Evolutionary conservation across 2,113 vertebrate genomes (phyloP).

Genomic region (Desmodus rotundus): DNA sequence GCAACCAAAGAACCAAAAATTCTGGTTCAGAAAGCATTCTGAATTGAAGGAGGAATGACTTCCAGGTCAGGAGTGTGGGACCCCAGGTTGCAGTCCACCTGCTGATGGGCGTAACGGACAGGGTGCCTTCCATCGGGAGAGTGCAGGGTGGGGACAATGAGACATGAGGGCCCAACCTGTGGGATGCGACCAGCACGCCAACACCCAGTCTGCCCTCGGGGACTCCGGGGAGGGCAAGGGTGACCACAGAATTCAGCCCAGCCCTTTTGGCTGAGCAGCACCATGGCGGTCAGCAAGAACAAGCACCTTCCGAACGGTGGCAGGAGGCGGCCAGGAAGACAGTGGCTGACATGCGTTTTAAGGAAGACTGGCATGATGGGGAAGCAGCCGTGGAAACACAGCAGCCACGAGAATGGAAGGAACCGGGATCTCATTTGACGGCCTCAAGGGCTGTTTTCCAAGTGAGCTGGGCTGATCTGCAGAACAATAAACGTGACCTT

Average conservation of each 20-base stretch:
- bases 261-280: not conserved
- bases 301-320: not conserved
- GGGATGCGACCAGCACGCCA: not conserved
- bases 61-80: not conserved
- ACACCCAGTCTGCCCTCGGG: not conserved
- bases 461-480: not conserved
- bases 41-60: not conserved
- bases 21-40: no score
- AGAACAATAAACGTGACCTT: no score
- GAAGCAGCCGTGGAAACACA: not conserved
- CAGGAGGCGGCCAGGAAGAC: not conserved
- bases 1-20: no score
- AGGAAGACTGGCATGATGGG: no score
- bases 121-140: not conserved
- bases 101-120: accelerated
- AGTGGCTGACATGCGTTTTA: no score
- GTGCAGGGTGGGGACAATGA: accelerated
- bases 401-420: not conserved
- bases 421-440: not conserved
- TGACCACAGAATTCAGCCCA: not conserved
- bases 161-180: not conserved
- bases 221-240: not conserved
- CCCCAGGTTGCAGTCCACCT: not conserved
- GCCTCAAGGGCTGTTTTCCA: not conserved
- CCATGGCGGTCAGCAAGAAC: no score